These are phyloP conservation scores for Drosophila nikananu DNA, from an alignment of 1,140 invertebrate species.

Conservation along the genomic window DNA sequence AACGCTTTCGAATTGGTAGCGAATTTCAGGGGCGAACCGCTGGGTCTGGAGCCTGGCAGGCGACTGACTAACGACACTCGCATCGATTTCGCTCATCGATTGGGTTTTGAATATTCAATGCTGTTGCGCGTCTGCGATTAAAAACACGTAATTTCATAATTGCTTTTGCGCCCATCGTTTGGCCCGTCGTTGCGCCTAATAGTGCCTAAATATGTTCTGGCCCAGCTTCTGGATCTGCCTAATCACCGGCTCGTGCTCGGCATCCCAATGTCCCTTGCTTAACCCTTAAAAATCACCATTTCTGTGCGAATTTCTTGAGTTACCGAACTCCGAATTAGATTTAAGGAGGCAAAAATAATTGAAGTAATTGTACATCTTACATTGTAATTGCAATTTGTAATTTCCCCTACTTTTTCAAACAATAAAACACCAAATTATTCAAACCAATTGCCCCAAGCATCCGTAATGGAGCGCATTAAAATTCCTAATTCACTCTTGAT, in stretches of 20 bases:
- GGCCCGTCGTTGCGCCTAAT: constrained; percentile 39
- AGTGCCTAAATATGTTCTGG: constrained; percentile 63
- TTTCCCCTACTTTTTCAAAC: neutral
- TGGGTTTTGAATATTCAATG: constrained; percentile 58
- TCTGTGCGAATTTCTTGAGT: neutral
- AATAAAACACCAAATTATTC: neutral
- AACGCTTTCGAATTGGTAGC: constrained; percentile 1
- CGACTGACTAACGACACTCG: constrained; percentile 46
- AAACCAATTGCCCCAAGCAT: constrained; percentile 2
- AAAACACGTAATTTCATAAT: constrained; percentile 71
- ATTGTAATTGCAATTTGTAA: neutral
- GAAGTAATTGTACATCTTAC: neutral
- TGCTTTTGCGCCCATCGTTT: constrained; percentile 56
- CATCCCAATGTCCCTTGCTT: constrained; percentile 15
- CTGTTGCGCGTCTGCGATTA: constrained; percentile 42
- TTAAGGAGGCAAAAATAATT: neutral
- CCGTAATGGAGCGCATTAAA: constrained; percentile 9
- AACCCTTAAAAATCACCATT: neutral
- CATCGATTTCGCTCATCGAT: constrained; percentile 37
- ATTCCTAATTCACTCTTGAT: constrained; percentile 4
- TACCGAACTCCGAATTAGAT: neutral
- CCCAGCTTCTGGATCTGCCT: constrained; percentile 64
- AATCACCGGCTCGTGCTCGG: constrained; percentile 59
- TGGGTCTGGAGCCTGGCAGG: constrained; percentile 49
- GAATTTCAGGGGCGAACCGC: constrained; percentile 21